Base-by-base conservation (phyloP, 2,888 invertebrate species). In the Lagria hirta region DNA sequence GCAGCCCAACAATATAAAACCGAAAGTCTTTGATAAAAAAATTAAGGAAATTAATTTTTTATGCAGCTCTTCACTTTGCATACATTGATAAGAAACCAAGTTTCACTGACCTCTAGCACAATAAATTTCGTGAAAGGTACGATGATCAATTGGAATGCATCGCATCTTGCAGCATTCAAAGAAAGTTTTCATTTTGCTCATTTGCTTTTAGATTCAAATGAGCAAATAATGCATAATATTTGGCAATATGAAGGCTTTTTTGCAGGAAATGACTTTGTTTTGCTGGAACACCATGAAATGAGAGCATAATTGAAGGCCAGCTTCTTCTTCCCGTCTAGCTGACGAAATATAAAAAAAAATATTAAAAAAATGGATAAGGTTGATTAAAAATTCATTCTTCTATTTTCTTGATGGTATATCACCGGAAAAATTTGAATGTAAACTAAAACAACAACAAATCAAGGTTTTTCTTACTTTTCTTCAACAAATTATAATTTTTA, bases 211-310 rank as follows among this genome's bases (percentile, higher is more conserved):
- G 10, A 22, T 22, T 22, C 8, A 10, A 22, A 22, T 22, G 8
- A 10, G 22, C 22, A 22, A 22, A 22, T 22, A 22, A 22, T 22
- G 17, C 18, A 26, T 27, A 18, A n/a, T n/a, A n/a, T n/a, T 18
- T 18, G 20, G 26, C 14, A 15, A 11, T 1, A 10, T 8, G 37
- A 37, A 37, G 37, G 37, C 10, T 21, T 37, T 37, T 28, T 20
- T 37, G 28, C 22, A 38, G 38, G 38, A 38, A 38, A 23, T 38
- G 29, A 41, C 41, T 40, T 47, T 53, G 42, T 49, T 42, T 47
- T 51, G 44, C 43, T 51, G 51, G 51, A 54, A 49, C 48, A 47
- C 45, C 49, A 38, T 51, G 47, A 51, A 49, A 50, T 43, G 48
- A 48, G 47, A 47, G 38, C 43, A 45, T 38, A 37, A 41, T 21